These are phyloP conservation scores for Drosophila rubida DNA, from an alignment of 2,888 invertebrate species.

Conservation along the genomic window DNA sequence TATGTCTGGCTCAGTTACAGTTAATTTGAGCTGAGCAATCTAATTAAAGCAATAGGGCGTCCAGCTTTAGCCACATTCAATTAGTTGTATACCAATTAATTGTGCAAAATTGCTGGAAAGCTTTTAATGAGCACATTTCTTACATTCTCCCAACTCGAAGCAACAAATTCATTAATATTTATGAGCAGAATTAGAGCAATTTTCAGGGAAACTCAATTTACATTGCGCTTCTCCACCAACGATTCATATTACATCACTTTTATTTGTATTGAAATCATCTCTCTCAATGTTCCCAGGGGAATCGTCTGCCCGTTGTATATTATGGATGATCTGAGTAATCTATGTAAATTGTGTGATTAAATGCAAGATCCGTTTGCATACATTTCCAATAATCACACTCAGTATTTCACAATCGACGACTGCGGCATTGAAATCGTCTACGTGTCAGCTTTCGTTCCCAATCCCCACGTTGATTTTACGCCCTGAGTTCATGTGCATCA, in stretches of 20 bases:
- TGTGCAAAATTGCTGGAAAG: background rate
- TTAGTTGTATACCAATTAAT: background rate
- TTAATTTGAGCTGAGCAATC: constrained; percentile 35
- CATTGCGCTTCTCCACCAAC: too few relatives aligned
- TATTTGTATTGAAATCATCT: background rate
- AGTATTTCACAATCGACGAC: constrained; percentile 53
- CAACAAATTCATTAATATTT: constrained; percentile 2
- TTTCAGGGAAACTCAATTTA: background rate
- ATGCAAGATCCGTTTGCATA: constrained; percentile 63
- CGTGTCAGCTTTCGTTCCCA: constrained; percentile 22
- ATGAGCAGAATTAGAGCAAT: background rate
- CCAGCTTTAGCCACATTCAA: background rate
- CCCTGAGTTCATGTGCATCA: constrained; percentile 5
- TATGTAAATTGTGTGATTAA: background rate
- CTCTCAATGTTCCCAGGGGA: background rate
- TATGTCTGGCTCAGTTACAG: constrained; percentile 50
- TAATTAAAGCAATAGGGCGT: constrained; percentile 46
- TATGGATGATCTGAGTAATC: background rate
- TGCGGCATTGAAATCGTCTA: constrained; percentile 40
- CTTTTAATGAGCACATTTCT: background rate
- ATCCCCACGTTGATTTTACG: constrained; percentile 11
- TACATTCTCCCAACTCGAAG: background rate
- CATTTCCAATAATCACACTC: constrained; percentile 29
- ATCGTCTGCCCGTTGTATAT: background rate
- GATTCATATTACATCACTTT: background rate